Conservation (phyloP, 2,113 vertebrate species). For the Nasalis larvatus region DNA sequence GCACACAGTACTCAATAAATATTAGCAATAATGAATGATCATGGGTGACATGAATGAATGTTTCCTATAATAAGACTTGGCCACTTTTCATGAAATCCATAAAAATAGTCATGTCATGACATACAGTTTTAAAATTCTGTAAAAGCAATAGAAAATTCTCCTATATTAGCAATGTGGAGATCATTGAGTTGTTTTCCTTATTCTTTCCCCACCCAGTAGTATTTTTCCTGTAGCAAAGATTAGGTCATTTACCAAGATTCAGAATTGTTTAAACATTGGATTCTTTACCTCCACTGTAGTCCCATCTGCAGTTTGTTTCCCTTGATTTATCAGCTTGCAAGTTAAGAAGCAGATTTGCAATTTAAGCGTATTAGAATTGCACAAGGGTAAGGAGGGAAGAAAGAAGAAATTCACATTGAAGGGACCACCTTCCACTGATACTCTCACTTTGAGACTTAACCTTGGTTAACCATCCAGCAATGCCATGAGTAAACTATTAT, state of each 20-base stretch:
- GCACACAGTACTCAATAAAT: background rate
- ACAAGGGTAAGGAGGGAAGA: background rate
- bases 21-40: background rate
- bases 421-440: accelerated
- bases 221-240: slow-evolving; percentile 3
- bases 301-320: background rate
- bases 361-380: background rate
- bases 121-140: background rate
- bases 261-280: background rate
- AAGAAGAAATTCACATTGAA: background rate
- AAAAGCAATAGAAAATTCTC: background rate
- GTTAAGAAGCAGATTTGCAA: background rate
- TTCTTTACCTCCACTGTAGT: background rate
- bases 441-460: background rate
- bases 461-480: background rate
- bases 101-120: background rate
- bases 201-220: background rate
- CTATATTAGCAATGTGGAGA: background rate
- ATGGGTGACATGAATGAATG: background rate
- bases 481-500: background rate
- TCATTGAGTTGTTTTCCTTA: background rate
- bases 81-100: background rate
- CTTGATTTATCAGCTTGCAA: background rate
- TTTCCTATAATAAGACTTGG: background rate
- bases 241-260: slow-evolving; percentile 2